Evolutionary conservation across 2,113 vertebrate genomes (phyloP), one percentile per base, ranked within the genome.

Genomic region (Pavo muticus): DNA sequence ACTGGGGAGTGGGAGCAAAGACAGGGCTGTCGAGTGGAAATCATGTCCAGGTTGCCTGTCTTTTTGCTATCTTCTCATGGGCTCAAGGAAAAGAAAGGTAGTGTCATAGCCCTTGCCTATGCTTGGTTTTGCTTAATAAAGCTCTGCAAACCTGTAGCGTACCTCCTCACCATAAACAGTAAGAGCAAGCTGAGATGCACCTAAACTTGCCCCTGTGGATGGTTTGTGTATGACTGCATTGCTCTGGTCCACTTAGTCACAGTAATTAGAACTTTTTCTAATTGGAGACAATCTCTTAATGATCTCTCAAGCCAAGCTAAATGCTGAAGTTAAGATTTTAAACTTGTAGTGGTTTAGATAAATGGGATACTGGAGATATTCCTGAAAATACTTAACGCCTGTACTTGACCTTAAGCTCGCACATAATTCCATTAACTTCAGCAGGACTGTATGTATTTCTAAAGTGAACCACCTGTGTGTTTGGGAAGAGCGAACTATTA

Each of bases 401-500:
- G 59, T 56, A 67, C 42, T 87, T 87, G 88, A 77, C 37, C 50
- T 83, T 60, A 83, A 85, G 72, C 39, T 37, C n/a, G 47, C 23
- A 39, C 9, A 14, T 89, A 95, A 90, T 93, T 92, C 68, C 44
- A 72, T 72, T 84, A 73, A 90, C 61, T 95, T 90, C 90, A 87
- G 57, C 69, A 76, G 90, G 90, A 72, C 83, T 75, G 70, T 75
- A 94, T 84, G 37, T 81, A 91, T 61, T 72, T 76, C 65, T 88
- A 54, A 95, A 94, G 70, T 54, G 84, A 93, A 88, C 73, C 86
- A 93, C 91, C 83, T 93, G 94, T 75, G 68, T 74, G 35, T 72
- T 94, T 91, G 76, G 75, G 88, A 95, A 87, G 91, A 93, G 67
- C 52, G 65, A 95, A 77, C 35, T 84, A 77, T 81, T 90, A 90